Conservation (phyloP, 2,888 invertebrate genomes). For the Oithona nana region DNA sequence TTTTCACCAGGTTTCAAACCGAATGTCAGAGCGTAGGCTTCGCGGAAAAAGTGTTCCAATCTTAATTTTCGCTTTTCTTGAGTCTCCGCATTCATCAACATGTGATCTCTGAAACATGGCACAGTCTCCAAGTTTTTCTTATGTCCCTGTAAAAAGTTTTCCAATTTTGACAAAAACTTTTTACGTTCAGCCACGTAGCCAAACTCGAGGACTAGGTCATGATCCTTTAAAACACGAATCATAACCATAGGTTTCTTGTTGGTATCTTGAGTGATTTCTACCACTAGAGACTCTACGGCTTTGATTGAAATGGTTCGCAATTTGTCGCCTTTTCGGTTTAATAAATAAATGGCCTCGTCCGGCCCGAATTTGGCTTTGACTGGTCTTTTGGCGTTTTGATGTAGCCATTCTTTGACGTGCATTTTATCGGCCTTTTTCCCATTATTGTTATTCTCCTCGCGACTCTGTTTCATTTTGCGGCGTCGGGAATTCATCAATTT, state of each 20-base stretch:
- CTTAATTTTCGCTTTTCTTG: conserved; percentile 77
- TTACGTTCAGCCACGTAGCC: conserved; percentile 57
- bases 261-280: conserved; percentile 65
- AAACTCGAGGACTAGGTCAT: conserved; percentile 78
- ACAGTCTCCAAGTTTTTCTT: conserved; percentile 60
- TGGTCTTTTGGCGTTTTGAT: conserved; percentile 68
- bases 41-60: conserved; percentile 80
- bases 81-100: conserved; percentile 78
- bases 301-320: conserved; percentile 59
- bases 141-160: conserved; percentile 58
- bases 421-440: conserved; percentile 58
- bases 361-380: conserved; percentile 80
- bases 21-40: conserved; percentile 82
- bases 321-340: conserved; percentile 78
- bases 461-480: conserved; percentile 56
- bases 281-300: conserved; percentile 53
- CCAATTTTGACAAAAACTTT: conserved; percentile 69
- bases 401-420: conserved; percentile 83
- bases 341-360: conserved; percentile 62
- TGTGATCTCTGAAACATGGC: conserved; percentile 40
- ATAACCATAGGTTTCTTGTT: conserved; percentile 48
- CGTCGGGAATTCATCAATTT: conserved; percentile 71
- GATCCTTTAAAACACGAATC: conserved; percentile 62
- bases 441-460: conserved; percentile 47
- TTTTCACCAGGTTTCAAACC: conserved; percentile 71